phyloP scores from a whole-genome alignment of 37 sponge, comb jelly and placozoan genomes.

The Halichondria panicea region DNA sequence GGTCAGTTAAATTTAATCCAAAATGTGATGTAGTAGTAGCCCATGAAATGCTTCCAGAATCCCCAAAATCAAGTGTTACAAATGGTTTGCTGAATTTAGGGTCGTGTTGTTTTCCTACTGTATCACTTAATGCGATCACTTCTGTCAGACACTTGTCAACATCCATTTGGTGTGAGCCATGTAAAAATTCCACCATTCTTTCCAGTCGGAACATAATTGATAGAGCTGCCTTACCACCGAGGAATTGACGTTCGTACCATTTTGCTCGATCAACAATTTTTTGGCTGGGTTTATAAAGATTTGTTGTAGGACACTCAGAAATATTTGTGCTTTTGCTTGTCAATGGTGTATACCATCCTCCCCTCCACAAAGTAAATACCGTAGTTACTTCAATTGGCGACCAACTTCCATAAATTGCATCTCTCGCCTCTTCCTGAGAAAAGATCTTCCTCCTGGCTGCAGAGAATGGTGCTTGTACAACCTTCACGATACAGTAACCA shows the following conservation, averaged over 20 bases:
- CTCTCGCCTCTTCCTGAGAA: neutral
- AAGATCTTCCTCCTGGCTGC: too few species aligned
- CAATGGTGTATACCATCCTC: slow-evolving; percentile 1
- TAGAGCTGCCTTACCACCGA: neutral
- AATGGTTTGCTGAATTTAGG: neutral
- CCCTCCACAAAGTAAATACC: slow-evolving; percentile 5
- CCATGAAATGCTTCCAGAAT: slow-evolving; percentile 12
- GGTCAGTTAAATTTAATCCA: too few species aligned
- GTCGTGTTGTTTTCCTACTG: too few species aligned
- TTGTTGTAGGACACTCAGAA: neutral
- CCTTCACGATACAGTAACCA: too few species aligned
- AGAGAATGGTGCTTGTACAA: too few species aligned
- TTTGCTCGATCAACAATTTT: neutral
- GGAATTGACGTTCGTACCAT: neutral
- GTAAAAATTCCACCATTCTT: neutral
- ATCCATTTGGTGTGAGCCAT: neutral
- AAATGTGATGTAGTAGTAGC: too few species aligned
- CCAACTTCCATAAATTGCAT: neutral
- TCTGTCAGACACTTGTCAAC: neutral
- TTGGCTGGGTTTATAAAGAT: neutral
- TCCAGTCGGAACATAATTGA: slow-evolving; percentile 13
- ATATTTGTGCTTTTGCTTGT: too few species aligned
- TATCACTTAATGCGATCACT: too few species aligned
- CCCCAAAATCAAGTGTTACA: slow-evolving; percentile 11
- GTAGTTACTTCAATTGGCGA: neutral